phyloP scores from a whole-genome alignment of 53 echinoderm and acorn worm species.

The Paracentrotus lividus region DNA sequence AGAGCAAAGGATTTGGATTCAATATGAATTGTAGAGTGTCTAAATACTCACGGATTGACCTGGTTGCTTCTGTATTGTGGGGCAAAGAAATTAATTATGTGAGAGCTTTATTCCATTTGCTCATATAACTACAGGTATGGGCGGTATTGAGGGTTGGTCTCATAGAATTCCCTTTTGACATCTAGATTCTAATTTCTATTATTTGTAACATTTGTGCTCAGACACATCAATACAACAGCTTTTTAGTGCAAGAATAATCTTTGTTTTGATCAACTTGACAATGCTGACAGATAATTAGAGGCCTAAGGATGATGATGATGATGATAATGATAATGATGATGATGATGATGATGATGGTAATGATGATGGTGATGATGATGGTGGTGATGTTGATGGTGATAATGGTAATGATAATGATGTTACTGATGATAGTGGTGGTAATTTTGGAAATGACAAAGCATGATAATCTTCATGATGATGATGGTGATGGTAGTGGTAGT shows the following conservation, averaged over 20 bases:
- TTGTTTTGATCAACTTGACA: constrained; percentile 6
- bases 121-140: neutral
- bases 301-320: constrained; percentile 44
- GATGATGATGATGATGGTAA: constrained; percentile 49
- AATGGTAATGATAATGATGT: neutral
- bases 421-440: constrained; percentile 9
- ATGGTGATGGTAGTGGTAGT: neutral
- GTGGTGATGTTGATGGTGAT: neutral
- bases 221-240: neutral
- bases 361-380: constrained; percentile 33
- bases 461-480: neutral
- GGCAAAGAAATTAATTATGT: neutral
- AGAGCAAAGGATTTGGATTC: neutral
- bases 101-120: neutral
- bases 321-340: constrained; percentile 33
- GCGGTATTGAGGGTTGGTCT: neutral
- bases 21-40: neutral
- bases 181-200: neutral
- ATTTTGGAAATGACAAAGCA: constrained; percentile 4
- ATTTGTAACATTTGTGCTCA: neutral
- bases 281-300: no score
- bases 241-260: no score
- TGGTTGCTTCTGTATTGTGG: neutral
- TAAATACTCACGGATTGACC: neutral
- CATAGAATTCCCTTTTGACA: neutral